Evolutionary conservation across 2,888 invertebrate genomes (phyloP), one percentile per base, ranked within the genome.

Genomic region (Elegia similella): DNA sequence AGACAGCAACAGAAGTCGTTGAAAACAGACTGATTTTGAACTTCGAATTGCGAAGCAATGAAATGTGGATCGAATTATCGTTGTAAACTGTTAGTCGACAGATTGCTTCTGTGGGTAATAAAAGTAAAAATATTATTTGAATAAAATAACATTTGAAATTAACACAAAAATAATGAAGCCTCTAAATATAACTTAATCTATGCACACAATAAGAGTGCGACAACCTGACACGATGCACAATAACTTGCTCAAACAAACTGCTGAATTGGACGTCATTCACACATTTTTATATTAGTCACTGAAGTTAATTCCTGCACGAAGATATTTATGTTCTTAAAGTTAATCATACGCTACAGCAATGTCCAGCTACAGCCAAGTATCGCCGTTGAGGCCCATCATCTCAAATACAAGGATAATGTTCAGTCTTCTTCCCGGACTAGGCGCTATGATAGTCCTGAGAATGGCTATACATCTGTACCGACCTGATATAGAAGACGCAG

Each of bases 401-500:
- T 94, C 95, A 1, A 90, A 93, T 54, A 91, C 94, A 46, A 92
- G 96, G 61, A 95, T 95, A 60, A 88, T 93, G 29, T 80, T 95
- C 60, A 93, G 94, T 0, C 85, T 95, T 8, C 92, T 94, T 0
- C 94, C 95, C 0, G 94, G 95, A 52, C 81, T 95, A 3, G 92
- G 93, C 12, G 91, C 95, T 42, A 70, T 96, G 16, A 73, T 95
- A 10, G 77, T 95, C 38, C 84, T 96, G 0, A 93, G 95, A 52
- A 92, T 94, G 68, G 90, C 94, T 6, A 94, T 96, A 48, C 83
- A 93, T 62, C 75, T 94, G 0, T 88, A 94, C 67, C 90, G 96
- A 12, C 94, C 93, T 0, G 96, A 97, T 66, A 95, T 97, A 57
- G 92, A 95, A 62, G 96, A 96, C 66, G 80, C 84, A 0, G 89